phyloP scores from a whole-genome alignment of 1,140 invertebrate genomes.

The Homarus americanus region DNA sequence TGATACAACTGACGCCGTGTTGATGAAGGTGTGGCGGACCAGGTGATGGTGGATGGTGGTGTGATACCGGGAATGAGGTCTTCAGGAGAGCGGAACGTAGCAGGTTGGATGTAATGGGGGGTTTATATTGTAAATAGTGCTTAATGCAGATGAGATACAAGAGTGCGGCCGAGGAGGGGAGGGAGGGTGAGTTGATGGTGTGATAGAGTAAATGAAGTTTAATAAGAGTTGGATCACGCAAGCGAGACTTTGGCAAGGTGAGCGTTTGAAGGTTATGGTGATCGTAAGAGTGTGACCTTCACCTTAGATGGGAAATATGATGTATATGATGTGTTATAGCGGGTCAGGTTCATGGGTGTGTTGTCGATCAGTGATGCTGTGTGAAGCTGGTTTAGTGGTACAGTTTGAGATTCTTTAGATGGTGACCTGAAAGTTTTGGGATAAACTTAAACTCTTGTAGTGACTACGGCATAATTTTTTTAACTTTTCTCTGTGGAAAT shows the following conservation, averaged over 20 bases:
- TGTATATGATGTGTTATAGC: too few species aligned
- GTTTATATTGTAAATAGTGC: constrained; percentile 23
- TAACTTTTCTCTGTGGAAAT: too few species aligned
- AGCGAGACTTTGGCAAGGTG: background rate
- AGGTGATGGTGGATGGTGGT: background rate
- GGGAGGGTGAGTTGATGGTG: constrained; percentile 14
- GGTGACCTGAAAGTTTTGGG: too few species aligned
- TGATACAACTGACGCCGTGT: constrained; percentile 18
- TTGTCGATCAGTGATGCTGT: too few species aligned
- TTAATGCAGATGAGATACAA: constrained; percentile 19
- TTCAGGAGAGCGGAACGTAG: constrained; percentile 9
- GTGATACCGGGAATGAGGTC: background rate
- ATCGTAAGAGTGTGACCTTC: too few species aligned
- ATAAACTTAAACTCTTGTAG: too few species aligned
- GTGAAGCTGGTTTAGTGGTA: too few species aligned
- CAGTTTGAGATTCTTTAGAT: too few species aligned
- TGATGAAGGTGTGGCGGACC: constrained; percentile 8
- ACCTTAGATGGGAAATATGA: too few species aligned
- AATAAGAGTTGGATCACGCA: too few species aligned
- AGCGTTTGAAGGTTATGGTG: background rate
- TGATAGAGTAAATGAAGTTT: constrained; percentile 7
- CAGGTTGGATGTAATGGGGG: constrained; percentile 7
- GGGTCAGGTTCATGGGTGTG: too few species aligned
- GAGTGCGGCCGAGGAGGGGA: background rate
- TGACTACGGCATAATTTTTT: too few species aligned